phyloP scores from a whole-genome alignment of 2,888 invertebrate species.

The Lasioglossum marginatum region DNA sequence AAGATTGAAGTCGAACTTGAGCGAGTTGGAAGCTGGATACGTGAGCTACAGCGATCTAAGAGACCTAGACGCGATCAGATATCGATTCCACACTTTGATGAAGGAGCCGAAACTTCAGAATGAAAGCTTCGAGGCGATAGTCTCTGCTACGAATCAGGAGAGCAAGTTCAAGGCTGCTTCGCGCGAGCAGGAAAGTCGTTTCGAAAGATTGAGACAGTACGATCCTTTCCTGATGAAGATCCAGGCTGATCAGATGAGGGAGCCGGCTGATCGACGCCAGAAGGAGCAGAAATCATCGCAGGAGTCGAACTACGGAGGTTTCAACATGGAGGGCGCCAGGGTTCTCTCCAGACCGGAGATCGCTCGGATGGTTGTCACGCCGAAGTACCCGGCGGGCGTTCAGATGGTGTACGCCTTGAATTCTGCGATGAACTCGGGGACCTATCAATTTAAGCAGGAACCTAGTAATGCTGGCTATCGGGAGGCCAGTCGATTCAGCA shows the following conservation, averaged over 20 bases:
- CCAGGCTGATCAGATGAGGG: constrained; percentile 45
- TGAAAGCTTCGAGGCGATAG: constrained; percentile 56
- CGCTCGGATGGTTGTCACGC: background rate
- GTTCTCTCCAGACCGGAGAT: constrained; percentile 18
- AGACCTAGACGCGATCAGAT: constrained; percentile 79
- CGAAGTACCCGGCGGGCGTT: constrained; percentile 55
- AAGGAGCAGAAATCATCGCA: background rate
- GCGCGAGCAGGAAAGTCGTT: constrained; percentile 30
- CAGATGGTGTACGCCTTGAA: constrained; percentile 65
- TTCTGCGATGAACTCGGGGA: background rate
- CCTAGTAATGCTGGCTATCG: background rate
- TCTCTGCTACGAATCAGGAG: constrained; percentile 43
- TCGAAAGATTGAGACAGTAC: constrained; percentile 53
- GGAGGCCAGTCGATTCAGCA: background rate
- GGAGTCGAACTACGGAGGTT: background rate
- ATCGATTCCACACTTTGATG: constrained; percentile 80
- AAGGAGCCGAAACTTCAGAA: constrained; percentile 73
- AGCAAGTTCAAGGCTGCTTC: constrained; percentile 20
- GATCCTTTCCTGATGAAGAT: constrained; percentile 57
- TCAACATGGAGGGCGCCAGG: constrained; percentile 49
- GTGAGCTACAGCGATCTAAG: constrained; percentile 80
- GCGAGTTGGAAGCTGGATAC: constrained; percentile 80
- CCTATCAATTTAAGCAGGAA: background rate
- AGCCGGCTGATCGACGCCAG: background rate
- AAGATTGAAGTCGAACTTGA: constrained; percentile 77